Evolutionary conservation across 2,888 invertebrate genomes (phyloP), one percentile per base, ranked within the genome.

Genomic region (Bombylius major): DNA sequence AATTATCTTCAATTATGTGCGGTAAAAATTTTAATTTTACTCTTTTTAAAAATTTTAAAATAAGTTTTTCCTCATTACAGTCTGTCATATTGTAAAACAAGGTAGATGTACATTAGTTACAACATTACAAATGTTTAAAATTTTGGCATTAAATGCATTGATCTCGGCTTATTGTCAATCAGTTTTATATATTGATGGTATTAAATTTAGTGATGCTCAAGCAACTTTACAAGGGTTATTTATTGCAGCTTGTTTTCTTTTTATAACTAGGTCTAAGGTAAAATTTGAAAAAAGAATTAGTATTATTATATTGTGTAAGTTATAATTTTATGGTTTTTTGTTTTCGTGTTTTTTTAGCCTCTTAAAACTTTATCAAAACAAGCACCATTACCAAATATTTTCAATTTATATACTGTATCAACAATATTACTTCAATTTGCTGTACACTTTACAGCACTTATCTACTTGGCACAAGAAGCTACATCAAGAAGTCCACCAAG

Each of bases 51-150:
- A 23, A 23, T 23, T 23, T 23, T 36, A 36, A 1, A 36, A 7
- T 7, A 36, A 36, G 8, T 36, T 36, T 36, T 5, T 4, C 34
- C 4, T 3, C 34, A 36, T 36, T 8, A 36, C 34, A 96, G 97
- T 99, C 68, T 98, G 96, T 70, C 96, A 99, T 77, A 92, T 99
- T 60, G 97, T 99, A 68, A 99, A 99, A 72, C 99, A 99, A 78
- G 99, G 99, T 1, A 85, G 99, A 32, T 99, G 99, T 72, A 99
- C 99, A 0, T 77, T 99, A 58, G 99, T 99, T 31, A 99, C 99
- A 1, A 99, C 99, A 0, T 78, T 99, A 58, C 99, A 99, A 76
- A 99, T 99, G 99, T 99, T 99, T 77, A 99, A 99, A 79, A 99
- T 99, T 65, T 78, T 99, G 56, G 99, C 99, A 0, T 76, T 99